Conservation (phyloP, 1,140 invertebrate species). For the Zaprionus davidi region DNA sequence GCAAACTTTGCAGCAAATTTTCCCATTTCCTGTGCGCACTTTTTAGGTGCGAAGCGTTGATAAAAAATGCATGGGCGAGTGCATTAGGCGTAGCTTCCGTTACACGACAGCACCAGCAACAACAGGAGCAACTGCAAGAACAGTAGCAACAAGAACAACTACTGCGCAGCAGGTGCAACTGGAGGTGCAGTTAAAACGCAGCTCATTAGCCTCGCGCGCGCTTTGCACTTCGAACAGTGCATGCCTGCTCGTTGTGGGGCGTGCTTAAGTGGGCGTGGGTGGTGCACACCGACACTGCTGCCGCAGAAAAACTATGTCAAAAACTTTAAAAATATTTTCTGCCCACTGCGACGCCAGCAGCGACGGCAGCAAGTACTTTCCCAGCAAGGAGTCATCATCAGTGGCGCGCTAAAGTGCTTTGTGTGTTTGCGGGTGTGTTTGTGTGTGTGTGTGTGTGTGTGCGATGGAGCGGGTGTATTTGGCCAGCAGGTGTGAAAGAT, state of each 20-base stretch:
- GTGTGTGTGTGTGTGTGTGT: constrained; percentile 42
- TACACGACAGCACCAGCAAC: constrained; percentile 17
- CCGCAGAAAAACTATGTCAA: constrained; percentile 74
- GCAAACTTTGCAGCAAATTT: not conserved
- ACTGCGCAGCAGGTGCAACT: constrained; percentile 21
- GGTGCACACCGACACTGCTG: constrained; percentile 11
- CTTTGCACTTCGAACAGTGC: constrained; percentile 53
- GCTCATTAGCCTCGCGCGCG: constrained; percentile 62
- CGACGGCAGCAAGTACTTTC: constrained; percentile 16
- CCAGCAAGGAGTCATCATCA: constrained; percentile 27
- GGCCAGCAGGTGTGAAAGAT: constrained; percentile 73
- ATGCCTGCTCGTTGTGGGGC: constrained; percentile 38
- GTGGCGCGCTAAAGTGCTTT: constrained; percentile 67
- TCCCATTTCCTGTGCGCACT: constrained; percentile 12
- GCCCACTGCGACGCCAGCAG: not conserved
- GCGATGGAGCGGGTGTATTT: constrained; percentile 7
- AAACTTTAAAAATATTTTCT: constrained; percentile 78
- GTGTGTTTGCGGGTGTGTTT: constrained; percentile 33
- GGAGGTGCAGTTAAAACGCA: constrained; percentile 42
- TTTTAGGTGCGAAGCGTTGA: constrained; percentile 30
- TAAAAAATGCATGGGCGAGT: constrained; percentile 47
- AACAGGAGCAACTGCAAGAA: not conserved
- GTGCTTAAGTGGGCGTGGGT: constrained; percentile 70
- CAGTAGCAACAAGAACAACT: not conserved
- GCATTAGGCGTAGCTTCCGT: constrained; percentile 34